Percentiles rank a stretch among this genome's conserved stretches.
These are phyloP conservation scores for Protonemura montana DNA, from an alignment of 2,888 invertebrate species.

Conservation along the genomic window DNA sequence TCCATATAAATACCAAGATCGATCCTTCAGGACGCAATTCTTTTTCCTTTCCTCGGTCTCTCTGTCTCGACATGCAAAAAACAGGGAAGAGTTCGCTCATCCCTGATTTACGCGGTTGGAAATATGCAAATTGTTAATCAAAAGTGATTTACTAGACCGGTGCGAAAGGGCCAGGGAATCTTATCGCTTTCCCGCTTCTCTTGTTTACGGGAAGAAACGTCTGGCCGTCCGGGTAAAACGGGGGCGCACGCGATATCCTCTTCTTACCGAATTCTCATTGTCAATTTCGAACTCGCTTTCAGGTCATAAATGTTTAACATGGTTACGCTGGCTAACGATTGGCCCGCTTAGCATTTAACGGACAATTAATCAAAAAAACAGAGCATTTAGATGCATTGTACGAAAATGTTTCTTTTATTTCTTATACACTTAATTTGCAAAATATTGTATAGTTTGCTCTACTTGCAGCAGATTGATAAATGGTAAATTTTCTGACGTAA, in stretches of 20 bases:
- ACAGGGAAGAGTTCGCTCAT: not conserved
- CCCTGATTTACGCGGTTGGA: not conserved
- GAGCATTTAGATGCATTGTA: not conserved
- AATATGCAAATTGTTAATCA: constrained; percentile 7
- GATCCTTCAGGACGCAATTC: not conserved
- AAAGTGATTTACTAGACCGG: not conserved
- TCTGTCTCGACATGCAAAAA: no score
- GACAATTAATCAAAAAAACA: not conserved
- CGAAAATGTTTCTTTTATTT: not conserved
- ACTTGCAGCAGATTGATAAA: not conserved
- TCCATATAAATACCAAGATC: not conserved
- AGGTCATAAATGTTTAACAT: not conserved
- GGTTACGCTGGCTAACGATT: not conserved
- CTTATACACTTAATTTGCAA: not conserved
- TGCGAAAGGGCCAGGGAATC: not conserved
- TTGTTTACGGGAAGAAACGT: not conserved
- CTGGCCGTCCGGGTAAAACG: not conserved
- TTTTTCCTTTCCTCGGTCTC: no score
- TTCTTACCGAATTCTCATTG: not conserved
- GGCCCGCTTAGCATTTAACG: not conserved
- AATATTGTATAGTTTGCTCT: not conserved
- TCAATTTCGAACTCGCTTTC: not conserved
- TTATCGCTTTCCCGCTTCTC: not conserved
- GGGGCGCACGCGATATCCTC: not conserved
- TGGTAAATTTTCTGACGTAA: not conserved